These are phyloP conservation scores for Pogonocichla stellata DNA, from an alignment of 2,113 vertebrate genomes.

Conservation along the genomic window DNA sequence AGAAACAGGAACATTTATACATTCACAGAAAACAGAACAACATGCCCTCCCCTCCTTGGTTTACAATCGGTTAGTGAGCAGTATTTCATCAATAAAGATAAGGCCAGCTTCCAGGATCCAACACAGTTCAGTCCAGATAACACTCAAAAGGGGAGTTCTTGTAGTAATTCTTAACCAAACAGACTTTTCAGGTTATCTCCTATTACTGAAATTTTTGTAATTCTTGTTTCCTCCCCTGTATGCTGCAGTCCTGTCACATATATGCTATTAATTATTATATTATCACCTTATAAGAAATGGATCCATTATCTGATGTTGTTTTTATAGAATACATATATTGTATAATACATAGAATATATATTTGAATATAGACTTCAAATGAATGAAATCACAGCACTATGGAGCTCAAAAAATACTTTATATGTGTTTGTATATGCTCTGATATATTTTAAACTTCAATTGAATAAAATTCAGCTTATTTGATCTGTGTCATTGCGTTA, in stretches of 20 bases:
- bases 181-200: neutral
- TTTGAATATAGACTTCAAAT: neutral
- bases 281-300: neutral
- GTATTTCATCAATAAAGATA: neutral
- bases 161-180: neutral
- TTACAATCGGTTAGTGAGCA: neutral
- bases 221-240: neutral
- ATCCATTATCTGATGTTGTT: neutral
- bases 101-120: neutral
- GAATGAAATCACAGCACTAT: neutral
- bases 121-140: neutral
- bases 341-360: too few relatives aligned
- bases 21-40: neutral
- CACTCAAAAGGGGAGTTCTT: neutral
- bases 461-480: neutral
- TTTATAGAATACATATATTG: neutral
- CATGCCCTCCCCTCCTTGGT: neutral
- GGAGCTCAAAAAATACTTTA: neutral
- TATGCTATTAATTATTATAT: neutral
- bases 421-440: neutral
- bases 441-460: neutral
- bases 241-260: neutral
- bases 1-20: neutral
- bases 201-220: neutral
- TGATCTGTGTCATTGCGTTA: neutral